Evolutionary conservation across 2,888 invertebrate species (phyloP), one percentile per base, ranked within the genome.

Genomic region (Tortricodes alternella): DNA sequence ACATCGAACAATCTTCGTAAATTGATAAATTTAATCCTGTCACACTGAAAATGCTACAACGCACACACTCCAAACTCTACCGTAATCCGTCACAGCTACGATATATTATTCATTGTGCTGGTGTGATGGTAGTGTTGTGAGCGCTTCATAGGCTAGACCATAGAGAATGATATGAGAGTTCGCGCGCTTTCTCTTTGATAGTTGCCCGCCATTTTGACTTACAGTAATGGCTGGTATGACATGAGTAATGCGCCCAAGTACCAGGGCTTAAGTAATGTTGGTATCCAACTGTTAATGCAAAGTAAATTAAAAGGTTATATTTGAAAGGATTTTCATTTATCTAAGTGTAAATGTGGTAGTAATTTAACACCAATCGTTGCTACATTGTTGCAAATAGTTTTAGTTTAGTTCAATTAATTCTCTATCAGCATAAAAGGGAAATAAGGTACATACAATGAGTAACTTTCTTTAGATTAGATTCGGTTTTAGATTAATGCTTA

Each of bases 141-240:
- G 80, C 76, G 69, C 70, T 70, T 70, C 77, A 78, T 78, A 83
- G 82, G 78, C 73, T 24, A 80, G 71, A 79, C 80, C 82, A 81
- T 79, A 82, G 84, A 85, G 84, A 85, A 85, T 87, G 85, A 86
- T 88, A 86, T 85, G 89, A 85, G 87, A 85, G 83, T 77, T 76
- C 70, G 76, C 78, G 65, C 79, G 85, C 87, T 89, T 88, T 89
- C 89, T 82, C 87, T 89, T 86, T 88, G 88, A 87, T 87, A 86
- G 74, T 80, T 80, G 76, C 68, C 88, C 89, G 89, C 88, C 83
- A 85, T 88, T 89, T 87, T 89, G 85, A 89, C 78, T 85, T 89
- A 86, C 84, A 80, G 77, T 85, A 87, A 89, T 88, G 82, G 85
- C 69, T 66, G 68, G 67, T 73, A 71, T 76, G 81, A 78, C 79